These are phyloP conservation scores for Drosophila multiciliata DNA, from an alignment of 2,888 invertebrate species.

Conservation along the genomic window DNA sequence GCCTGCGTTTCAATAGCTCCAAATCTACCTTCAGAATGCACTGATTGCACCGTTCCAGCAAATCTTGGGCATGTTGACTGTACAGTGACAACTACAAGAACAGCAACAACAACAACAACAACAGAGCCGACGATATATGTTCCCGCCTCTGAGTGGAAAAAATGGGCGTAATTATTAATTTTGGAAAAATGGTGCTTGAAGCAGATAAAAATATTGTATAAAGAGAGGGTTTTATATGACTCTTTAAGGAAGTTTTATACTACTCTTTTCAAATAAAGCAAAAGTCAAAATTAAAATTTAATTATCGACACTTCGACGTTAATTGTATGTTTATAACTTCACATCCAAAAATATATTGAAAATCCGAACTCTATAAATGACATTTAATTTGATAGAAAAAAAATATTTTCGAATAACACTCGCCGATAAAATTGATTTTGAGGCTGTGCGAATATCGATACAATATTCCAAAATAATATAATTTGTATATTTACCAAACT, in stretches of 20 bases:
- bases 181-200: neutral
- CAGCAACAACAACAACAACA: neutral
- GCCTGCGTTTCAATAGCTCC: neutral
- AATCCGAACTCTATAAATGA: neutral
- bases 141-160: neutral
- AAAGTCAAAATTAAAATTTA: neutral
- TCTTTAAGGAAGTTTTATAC: neutral
- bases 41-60: neutral
- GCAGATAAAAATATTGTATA: neutral
- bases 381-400: neutral
- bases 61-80: neutral
- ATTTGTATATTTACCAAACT: neutral
- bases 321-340: neutral
- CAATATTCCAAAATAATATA: neutral
- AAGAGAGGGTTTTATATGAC: too few relatives aligned
- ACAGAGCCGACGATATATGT: neutral
- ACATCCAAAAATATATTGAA: fast-evolving
- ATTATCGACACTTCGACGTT: neutral
- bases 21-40: neutral
- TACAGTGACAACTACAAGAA: neutral
- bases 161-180: slow-evolving; percentile 1
- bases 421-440: neutral
- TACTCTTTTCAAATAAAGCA: neutral
- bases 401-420: neutral
- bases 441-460: neutral